Conservation (phyloP, 2,888 invertebrate genomes). For the Rhogogaster chlorosoma region DNA sequence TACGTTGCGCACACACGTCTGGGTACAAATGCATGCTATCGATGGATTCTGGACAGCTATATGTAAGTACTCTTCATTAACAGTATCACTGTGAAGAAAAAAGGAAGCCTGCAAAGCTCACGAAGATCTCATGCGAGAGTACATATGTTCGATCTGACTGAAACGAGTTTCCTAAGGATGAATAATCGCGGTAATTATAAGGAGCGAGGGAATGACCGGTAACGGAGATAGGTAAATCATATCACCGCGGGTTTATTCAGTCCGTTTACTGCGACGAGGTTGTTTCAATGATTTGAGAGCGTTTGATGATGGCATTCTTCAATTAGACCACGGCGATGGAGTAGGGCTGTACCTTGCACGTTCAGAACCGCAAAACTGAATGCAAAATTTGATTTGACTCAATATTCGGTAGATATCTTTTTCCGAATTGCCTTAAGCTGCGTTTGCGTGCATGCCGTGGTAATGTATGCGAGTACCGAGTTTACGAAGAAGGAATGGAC, state of each 20-base stretch:
- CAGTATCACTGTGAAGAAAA: neutral
- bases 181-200: neutral
- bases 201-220: neutral
- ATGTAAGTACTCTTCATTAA: neutral
- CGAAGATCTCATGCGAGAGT: too few relatives aligned
- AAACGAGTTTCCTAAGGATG: neutral
- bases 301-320: neutral
- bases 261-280: too few relatives aligned
- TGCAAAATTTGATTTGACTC: neutral
- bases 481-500: slow-evolving; percentile 38
- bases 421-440: neutral
- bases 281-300: neutral
- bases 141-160: neutral
- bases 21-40: neutral
- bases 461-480: slow-evolving; percentile 24
- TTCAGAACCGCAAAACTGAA: neutral
- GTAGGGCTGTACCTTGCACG: neutral
- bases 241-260: neutral
- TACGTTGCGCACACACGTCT: neutral
- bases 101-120: neutral
- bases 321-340: neutral
- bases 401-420: neutral
- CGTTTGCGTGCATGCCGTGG: neutral
- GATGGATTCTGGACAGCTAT: neutral
- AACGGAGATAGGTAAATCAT: neutral